A percentile compares a stretch with the other conserved stretches of the same genome.
These are phyloP conservation scores for Odontomyia ornata DNA, from an alignment of 2,888 invertebrate species.

Conservation along the genomic window DNA sequence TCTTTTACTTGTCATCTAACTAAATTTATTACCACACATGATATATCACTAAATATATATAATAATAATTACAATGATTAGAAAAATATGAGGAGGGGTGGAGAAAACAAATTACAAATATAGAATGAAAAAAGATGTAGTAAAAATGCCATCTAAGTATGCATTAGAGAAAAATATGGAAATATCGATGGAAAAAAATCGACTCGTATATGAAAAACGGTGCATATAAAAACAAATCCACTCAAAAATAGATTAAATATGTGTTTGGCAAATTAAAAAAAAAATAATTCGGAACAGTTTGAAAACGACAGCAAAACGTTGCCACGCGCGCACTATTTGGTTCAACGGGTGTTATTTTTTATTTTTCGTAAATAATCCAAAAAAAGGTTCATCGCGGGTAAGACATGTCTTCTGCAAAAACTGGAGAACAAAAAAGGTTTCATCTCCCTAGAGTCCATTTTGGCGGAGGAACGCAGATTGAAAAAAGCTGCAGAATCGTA, in stretches of 20 bases:
- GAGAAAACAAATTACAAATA: neutral
- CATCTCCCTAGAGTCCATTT: conserved; percentile 1
- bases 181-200: neutral
- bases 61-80: conserved; percentile 25
- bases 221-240: conserved; percentile 10
- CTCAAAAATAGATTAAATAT: conserved; percentile 22
- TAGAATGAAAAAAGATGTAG: too few relatives aligned
- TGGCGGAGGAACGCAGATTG: neutral
- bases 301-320: conserved; percentile 19
- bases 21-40: conserved; percentile 43
- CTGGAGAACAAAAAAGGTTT: neutral
- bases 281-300: too few relatives aligned
- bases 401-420: neutral
- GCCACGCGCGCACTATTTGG: neutral
- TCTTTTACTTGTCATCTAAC: conserved; percentile 11
- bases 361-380: neutral
- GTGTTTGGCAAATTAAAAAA: neutral
- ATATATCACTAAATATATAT: conserved; percentile 42
- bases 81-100: neutral
- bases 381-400: neutral
- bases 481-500: neutral
- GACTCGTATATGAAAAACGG: neutral
- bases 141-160: too few relatives aligned
- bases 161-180: neutral
- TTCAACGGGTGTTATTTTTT: neutral